Base-by-base conservation (phyloP, 2,888 invertebrate genomes). In the Netelia virgata region DNA sequence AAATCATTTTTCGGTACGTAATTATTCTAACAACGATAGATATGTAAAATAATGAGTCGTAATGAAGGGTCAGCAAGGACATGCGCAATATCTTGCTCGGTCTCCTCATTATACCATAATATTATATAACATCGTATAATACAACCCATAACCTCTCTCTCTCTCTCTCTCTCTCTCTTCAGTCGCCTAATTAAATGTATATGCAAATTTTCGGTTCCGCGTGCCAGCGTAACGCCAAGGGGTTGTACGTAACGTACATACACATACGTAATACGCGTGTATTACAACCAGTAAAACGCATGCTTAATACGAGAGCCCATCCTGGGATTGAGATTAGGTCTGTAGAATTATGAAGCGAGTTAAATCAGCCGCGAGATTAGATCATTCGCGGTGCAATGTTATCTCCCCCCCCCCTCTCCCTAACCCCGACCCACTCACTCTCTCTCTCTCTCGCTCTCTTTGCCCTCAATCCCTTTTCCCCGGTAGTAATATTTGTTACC, bases 271-370 rank as follows among this genome's bases (percentile, higher is more conserved):
- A 70, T 59, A 72, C 11, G n/a, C 50, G 76, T 68, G 68, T 68
- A 68, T 61, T 75, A 76, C 61, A 41, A 61, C 77, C 14, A 80
- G 81, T 87, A 87, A 88, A 88, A 88, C 87, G 89, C 90, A 90
- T 90, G 92, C 91, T 92, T 92, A 91, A 79, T 89, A 90, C 90
- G 90, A 87, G 91, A 72, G 79, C 75, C 82, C 78, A 85, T 79
- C 80, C 53, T 75, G 86, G 79, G 90, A 93, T 92, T 92, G 90
- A 93, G 93, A 93, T 93, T 93, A 93, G 91, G 89, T 90, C 88
- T 88, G 85, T 89, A 92, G 92, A 93, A 92, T 93, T 93, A 93
- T 93, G 93, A 93, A 93, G 91, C 93, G 90, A 91, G 92, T 90
- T 93, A 93, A 93, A 93, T 93, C 93, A 93, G 90, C 87, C 87